Evolutionary conservation across 2,888 invertebrate species (phyloP).

Genomic region (Cyrtodaria siliqua): DNA sequence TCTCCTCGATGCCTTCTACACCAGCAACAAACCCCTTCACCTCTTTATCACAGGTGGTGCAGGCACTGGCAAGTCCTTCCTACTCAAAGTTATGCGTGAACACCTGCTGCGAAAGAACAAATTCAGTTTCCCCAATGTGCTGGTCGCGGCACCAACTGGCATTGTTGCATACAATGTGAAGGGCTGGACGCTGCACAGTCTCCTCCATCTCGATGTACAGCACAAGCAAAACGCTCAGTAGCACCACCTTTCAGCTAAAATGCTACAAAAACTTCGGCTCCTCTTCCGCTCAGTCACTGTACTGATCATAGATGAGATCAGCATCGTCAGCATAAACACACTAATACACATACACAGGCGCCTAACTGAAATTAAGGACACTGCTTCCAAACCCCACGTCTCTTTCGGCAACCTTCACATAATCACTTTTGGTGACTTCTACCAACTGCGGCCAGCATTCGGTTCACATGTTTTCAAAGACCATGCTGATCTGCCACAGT

Average conservation of each 20-base stretch:
- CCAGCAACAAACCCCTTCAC: no score
- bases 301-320: conserved; percentile 14
- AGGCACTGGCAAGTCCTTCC: conserved; percentile 17
- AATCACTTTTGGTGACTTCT: background rate
- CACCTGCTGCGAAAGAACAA: conserved; percentile 6
- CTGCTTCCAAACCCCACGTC: background rate
- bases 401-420: background rate
- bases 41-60: conserved; percentile 25
- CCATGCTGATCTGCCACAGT: background rate
- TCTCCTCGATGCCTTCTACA: no score
- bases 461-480: background rate
- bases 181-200: background rate
- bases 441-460: background rate
- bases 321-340: conserved; percentile 9
- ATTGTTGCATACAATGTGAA: conserved; percentile 14
- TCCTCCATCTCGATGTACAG: no score
- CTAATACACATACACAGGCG: background rate
- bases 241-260: background rate
- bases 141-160: conserved; percentile 19
- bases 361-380: conserved; percentile 42
- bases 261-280: background rate
- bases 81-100: background rate
- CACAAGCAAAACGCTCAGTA: conserved; percentile 11
- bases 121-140: conserved; percentile 4
- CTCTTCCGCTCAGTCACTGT: conserved; percentile 6